phyloP scores from a whole-genome alignment of 2,113 vertebrate species.

The Dinomys branickii region DNA sequence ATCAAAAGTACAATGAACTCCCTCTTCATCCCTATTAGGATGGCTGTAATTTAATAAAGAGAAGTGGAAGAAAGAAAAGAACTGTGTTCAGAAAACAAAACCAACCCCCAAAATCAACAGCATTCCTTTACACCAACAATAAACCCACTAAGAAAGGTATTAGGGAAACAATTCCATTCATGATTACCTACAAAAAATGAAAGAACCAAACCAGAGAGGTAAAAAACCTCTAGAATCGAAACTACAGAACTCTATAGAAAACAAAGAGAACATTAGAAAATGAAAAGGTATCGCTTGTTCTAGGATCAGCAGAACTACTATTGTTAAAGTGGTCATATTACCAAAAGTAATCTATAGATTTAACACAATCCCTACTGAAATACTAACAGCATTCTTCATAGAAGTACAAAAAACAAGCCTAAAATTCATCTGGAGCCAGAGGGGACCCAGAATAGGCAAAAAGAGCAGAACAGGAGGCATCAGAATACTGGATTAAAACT shows the following conservation, averaged over 20 bases:
- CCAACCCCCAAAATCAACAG: neutral
- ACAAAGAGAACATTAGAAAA: neutral
- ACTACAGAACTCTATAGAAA: neutral
- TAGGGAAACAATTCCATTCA: neutral
- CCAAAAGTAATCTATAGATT: neutral
- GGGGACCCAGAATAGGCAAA: neutral
- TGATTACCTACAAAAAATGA: neutral
- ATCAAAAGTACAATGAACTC: neutral
- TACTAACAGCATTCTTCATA: neutral
- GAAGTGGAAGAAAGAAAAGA: neutral
- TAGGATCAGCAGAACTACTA: neutral
- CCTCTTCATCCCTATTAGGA: neutral
- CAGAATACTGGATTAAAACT: neutral
- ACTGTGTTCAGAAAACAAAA: neutral
- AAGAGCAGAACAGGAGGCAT: neutral
- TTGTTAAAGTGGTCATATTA: neutral
- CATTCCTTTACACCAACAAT: neutral
- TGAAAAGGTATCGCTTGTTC: neutral
- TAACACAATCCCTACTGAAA: neutral
- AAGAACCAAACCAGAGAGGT: neutral
- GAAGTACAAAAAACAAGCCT: neutral
- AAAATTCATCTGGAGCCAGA: neutral
- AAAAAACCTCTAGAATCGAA: neutral
- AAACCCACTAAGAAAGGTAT: neutral
- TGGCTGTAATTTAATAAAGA: neutral